phyloP scores from a whole-genome alignment of 2,888 invertebrate species.

The Watsonalla binaria region DNA sequence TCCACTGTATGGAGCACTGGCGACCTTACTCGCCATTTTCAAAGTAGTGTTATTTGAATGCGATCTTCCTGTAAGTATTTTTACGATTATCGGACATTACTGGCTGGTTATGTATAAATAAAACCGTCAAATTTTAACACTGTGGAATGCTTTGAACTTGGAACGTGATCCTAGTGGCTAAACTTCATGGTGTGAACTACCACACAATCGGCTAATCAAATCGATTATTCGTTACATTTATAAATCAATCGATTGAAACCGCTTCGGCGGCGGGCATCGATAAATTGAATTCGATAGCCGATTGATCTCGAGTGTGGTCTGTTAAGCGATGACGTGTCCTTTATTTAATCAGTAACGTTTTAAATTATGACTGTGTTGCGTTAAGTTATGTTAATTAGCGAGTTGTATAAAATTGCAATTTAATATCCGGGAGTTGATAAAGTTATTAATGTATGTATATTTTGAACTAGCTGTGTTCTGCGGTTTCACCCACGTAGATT shows the following conservation, averaged over 20 bases:
- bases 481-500: too few species aligned
- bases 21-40: too few species aligned
- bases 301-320: constrained; percentile 33
- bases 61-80: too few species aligned
- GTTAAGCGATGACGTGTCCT: constrained; percentile 15
- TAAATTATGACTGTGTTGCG: not conserved
- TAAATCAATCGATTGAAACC: constrained; percentile 43
- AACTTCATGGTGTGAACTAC: not conserved
- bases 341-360: not conserved
- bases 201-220: constrained; percentile 21
- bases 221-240: constrained; percentile 20
- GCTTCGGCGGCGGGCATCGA: constrained; percentile 17
- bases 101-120: too few species aligned
- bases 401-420: not conserved
- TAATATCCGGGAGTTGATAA: not conserved
- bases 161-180: constrained; percentile 7
- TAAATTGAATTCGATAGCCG: constrained; percentile 20
- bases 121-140: too few species aligned
- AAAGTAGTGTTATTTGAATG: too few species aligned
- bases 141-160: constrained; percentile 4
- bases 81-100: too few species aligned
- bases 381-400: not conserved
- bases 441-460: too few species aligned
- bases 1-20: too few species aligned
- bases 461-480: too few species aligned